Conservation (phyloP, 2,113 vertebrate genomes). For the Copsychus sechellarum region DNA sequence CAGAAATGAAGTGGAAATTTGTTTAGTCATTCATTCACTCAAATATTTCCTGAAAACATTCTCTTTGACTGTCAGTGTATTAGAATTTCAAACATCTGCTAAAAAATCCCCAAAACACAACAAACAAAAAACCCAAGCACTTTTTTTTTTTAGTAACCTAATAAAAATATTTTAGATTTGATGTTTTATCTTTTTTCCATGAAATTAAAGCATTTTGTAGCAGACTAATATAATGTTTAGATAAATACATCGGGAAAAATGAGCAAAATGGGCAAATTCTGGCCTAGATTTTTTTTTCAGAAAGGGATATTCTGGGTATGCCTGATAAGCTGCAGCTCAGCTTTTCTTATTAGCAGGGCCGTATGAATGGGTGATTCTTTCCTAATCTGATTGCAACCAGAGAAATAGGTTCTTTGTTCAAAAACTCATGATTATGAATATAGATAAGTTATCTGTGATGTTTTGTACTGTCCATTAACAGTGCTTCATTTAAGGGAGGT, state of each 20-base stretch:
- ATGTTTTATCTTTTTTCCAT: not conserved
- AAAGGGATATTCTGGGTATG: not conserved
- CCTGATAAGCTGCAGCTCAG: not conserved
- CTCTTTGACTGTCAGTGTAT: not conserved
- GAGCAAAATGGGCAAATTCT: not conserved
- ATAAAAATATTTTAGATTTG: not conserved
- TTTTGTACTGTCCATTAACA: not conserved
- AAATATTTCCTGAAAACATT: not conserved
- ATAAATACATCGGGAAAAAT: not conserved
- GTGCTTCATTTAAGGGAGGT: not conserved
- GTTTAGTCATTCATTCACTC: not conserved
- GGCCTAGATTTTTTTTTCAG: not conserved
- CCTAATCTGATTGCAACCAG: not conserved
- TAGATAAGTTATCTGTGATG: not conserved
- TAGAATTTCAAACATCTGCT: not conserved
- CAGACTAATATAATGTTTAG: not conserved
- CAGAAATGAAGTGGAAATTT: constrained; percentile 32
- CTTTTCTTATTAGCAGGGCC: not conserved
- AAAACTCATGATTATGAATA: not conserved
- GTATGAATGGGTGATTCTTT: not conserved
- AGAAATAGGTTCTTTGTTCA: not conserved
- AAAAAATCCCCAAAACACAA: not conserved
- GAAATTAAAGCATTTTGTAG: not conserved
- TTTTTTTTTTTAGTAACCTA: not conserved
- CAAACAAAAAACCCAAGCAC: not conserved